Conservation (phyloP, 2,888 invertebrate species). For the Megaustenia siamemsis region DNA sequence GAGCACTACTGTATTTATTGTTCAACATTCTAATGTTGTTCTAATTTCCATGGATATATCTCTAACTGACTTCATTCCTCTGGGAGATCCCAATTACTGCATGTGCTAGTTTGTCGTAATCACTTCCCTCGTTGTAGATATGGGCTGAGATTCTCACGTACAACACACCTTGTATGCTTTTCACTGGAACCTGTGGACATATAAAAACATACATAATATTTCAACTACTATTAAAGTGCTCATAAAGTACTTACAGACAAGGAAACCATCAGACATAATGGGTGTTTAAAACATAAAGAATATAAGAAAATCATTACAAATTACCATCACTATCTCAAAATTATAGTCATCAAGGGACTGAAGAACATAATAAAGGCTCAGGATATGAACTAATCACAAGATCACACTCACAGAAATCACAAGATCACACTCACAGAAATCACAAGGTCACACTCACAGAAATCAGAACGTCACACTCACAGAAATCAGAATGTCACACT, state of each 20-base stretch:
- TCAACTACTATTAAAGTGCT: background rate
- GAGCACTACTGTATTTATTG: too few relatives aligned
- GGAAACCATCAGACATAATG: background rate
- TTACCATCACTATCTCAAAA: too few relatives aligned
- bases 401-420: too few relatives aligned
- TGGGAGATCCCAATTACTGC: constrained; percentile 29
- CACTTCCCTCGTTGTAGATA: constrained; percentile 65
- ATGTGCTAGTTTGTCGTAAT: constrained; percentile 48
- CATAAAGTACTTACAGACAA: background rate
- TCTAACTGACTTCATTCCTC: background rate
- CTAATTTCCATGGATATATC: too few relatives aligned
- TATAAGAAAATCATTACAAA: too few relatives aligned
- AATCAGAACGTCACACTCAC: background rate
- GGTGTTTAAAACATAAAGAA: background rate
- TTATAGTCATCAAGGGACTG: background rate
- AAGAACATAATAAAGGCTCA: background rate
- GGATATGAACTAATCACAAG: background rate
- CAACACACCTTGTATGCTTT: constrained; percentile 70
- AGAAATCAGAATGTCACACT: too few relatives aligned
- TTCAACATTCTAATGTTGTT: too few relatives aligned
- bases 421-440: too few relatives aligned
- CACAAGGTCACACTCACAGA: background rate
- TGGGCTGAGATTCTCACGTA: constrained; percentile 77
- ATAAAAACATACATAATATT: background rate
- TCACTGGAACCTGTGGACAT: constrained; percentile 74